phyloP scores from a whole-genome alignment of 2,113 vertebrate species.

The Paramormyrops kingsleyae region DNA sequence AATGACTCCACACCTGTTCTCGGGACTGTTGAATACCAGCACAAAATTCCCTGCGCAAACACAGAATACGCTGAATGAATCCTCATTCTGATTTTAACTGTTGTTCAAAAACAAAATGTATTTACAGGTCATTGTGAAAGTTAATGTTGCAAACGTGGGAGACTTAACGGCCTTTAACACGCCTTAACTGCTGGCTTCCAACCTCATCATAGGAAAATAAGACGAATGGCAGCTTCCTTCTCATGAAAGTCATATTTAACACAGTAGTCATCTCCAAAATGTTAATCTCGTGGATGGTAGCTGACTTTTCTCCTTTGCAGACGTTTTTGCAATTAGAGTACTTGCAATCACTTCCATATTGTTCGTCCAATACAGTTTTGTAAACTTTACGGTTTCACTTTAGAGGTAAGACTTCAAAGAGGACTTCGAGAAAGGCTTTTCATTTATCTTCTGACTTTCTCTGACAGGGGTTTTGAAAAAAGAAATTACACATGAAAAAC shows the following conservation, averaged over 20 bases:
- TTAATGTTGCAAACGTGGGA: conserved; percentile 76
- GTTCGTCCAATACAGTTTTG: not conserved
- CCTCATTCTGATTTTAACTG: conserved; percentile 85
- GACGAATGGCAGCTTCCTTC: not conserved
- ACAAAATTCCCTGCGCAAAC: conserved; percentile 73
- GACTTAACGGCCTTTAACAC: conserved; percentile 76
- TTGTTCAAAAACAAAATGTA: conserved; percentile 92
- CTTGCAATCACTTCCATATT: not conserved
- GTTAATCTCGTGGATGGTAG: not conserved
- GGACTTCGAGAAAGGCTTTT: not conserved
- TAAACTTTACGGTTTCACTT: not conserved
- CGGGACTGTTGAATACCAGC: conserved; percentile 57
- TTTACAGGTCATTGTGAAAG: conserved; percentile 90
- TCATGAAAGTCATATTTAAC: not conserved
- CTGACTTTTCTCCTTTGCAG: not conserved
- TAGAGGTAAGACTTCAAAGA: not conserved
- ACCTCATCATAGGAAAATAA: not conserved
- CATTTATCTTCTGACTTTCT: not conserved
- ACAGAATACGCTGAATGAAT: conserved; percentile 81
- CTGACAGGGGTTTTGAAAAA: not conserved
- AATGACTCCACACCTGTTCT: conserved; percentile 14
- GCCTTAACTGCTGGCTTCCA: conserved; percentile 85
- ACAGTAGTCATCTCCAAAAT: not conserved
- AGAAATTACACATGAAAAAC: not conserved
- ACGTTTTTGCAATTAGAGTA: not conserved